Base-by-base conservation (phyloP, 1,140 invertebrate species). In the Formica exsecta region DNA sequence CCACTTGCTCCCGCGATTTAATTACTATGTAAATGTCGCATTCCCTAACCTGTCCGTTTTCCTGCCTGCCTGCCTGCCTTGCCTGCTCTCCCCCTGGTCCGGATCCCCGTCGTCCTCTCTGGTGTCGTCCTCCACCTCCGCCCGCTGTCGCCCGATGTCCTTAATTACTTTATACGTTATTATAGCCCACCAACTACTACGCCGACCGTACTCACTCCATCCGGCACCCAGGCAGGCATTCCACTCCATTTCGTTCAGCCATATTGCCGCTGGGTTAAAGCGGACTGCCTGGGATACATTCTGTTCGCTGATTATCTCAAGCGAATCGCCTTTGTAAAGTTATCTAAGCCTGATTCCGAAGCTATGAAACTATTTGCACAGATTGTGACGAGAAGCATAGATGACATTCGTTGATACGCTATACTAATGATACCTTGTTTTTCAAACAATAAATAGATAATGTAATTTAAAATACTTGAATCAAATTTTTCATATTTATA, bases 21-120 rank as follows among this genome's bases (percentile, higher is more conserved):
- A 95, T 95, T 95, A 95, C 95, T 95, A 95, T 95, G 95, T 95
- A 95, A 95, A 95, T 95, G 94, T 95, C 94, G 94, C 94, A 93
- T 94, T 94, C 93, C 92, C 93, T 93, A 93, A 92, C 92, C 93
- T 93, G 93, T 93, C 92, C 91, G 92, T 92, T 92, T 92, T 90
- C 88, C 91, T 89, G 86, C 88, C 87, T 81, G 86, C 87, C 68
- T 48, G 44, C 64, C 22, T 86, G 85, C 76, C 71, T 51, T 79
- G 41, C 64, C 77, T 71, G 41, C 59, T 61, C 48, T 79, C 83
- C 54, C 51, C 59, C 74, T 77, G 7, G 29, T 73, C 62, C 4
- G 59, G 76, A 79, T 61, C 87, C 77, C 71, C 73, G 74, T 74
- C 61, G 62, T 76, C 70, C 83, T 73, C 83, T 73, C 81, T 22